These are phyloP conservation scores for Antedon mediterranea DNA, from an alignment of 53 echinoderm and acorn worm genomes.

Conservation along the genomic window DNA sequence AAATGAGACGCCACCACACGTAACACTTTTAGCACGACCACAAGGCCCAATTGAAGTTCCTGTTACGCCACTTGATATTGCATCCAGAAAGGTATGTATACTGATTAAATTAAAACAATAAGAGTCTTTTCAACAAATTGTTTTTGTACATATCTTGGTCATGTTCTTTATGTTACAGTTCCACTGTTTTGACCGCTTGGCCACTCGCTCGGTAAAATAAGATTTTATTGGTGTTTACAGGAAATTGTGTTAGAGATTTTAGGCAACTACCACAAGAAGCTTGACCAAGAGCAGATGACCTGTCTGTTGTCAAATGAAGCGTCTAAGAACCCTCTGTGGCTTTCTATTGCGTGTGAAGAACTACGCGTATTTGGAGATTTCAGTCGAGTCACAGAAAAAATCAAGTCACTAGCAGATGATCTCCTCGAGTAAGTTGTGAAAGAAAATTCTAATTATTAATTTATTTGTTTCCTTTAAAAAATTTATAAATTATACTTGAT, in stretches of 20 bases:
- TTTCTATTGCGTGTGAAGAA: constrained; percentile 91
- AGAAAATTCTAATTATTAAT: no score
- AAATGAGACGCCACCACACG: constrained; percentile 65
- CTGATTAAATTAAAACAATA: no score
- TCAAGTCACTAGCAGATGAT: constrained; percentile 60
- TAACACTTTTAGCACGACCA: constrained; percentile 44
- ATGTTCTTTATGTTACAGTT: no score
- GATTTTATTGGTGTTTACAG: constrained; percentile 32
- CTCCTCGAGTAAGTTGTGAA: constrained; percentile 50
- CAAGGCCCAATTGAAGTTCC: constrained; percentile 43
- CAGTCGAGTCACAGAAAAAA: constrained; percentile 55
- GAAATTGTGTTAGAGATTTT: constrained; percentile 73
- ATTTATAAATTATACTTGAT: background rate
- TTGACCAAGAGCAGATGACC: constrained; percentile 77
- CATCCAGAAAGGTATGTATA: constrained; percentile 69
- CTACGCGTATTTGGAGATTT: constrained; percentile 84
- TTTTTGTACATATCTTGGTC: no score
- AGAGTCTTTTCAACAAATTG: no score
- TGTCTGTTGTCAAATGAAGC: constrained; percentile 69
- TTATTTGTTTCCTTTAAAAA: no score
- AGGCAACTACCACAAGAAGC: constrained; percentile 70
- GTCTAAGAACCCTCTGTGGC: constrained; percentile 89
- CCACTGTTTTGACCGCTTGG: background rate
- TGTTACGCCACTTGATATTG: constrained; percentile 81
- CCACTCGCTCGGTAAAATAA: no score